Conservation (phyloP, 2,888 invertebrate species). For the Yponomeuta plumbellus region DNA sequence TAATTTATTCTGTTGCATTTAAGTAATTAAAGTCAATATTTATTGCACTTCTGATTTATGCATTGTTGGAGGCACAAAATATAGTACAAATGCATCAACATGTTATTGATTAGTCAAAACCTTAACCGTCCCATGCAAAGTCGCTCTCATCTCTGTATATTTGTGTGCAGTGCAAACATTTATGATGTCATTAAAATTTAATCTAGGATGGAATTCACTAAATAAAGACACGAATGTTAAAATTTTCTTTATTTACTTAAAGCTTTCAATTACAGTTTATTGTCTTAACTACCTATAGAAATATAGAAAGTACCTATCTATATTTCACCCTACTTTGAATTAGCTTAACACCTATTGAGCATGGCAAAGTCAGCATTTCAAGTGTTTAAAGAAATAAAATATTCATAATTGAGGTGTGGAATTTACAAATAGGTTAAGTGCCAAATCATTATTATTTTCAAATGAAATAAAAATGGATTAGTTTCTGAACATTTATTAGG, state of each 20-base stretch:
- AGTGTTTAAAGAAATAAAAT: too few species aligned
- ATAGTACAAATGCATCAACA: conserved; percentile 3
- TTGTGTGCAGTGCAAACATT: not conserved
- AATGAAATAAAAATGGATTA: too few species aligned
- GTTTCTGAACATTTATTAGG: too few species aligned
- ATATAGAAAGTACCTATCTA: not conserved
- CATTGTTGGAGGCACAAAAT: not conserved
- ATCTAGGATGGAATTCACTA: not conserved
- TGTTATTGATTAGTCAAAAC: not conserved
- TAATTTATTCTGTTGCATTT: conserved; percentile 1
- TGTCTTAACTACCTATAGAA: not conserved
- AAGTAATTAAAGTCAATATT: not conserved
- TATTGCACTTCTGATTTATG: not conserved
- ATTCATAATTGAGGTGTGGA: too few species aligned
- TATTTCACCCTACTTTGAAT: not conserved
- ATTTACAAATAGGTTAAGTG: too few species aligned
- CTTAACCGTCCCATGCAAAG: conserved; percentile 8
- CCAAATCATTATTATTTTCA: too few species aligned
- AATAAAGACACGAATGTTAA: conserved; percentile 11
- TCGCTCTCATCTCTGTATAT: not conserved
- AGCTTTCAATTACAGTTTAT: not conserved
- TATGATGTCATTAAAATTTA: not conserved
- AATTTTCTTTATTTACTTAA: conserved; percentile 13
- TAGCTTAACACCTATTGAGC: too few species aligned
- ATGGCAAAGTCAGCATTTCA: too few species aligned